Base-by-base conservation (phyloP, 2,113 vertebrate genomes). In the Suncus etruscus region DNA sequence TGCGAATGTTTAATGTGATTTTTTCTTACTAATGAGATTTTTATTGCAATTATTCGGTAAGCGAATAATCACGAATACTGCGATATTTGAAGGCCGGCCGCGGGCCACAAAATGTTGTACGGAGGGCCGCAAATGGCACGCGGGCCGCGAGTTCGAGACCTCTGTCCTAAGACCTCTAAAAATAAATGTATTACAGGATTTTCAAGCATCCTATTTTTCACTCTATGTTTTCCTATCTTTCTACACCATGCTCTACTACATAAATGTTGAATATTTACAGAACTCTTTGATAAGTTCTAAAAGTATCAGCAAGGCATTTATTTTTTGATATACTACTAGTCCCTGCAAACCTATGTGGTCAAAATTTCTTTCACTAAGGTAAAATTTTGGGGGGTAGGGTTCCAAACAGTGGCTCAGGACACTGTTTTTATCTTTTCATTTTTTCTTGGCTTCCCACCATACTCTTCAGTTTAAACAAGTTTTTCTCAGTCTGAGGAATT, bases 281-380 rank as follows among this genome's bases (percentile, higher is more conserved):
- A 87, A 20, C 3, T 83, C 3, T 87, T 91, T 77, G 27, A 24
- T 78, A 58, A 75, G 18, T 75, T 83, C 29, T 80, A 68, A 32
- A 91, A 88, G 29, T 91, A 87, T 68, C 92, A 87, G 8, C 24
- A 47, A 50, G 4, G 1, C 45, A 50, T 69, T 91, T 96, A 50
- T 76, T 76, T n/a, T 61, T 79, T 80, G 20, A 29, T 51, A 22
- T 75, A n/a, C 8, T 75, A 61, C 20, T 70, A 68, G 14, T 3
- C 39, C 1, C 11, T 83, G 14, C 6, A 79, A 77, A 87, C 73
- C 16, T 63, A 63, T 15, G 77, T 69, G 15, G 12, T 76, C 27
- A 91, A 91, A 86, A 58, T 48, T 89, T 88, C 16, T 70, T 91
- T 83, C n/a, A 5, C 27, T 69, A 83, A 95, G 85, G 24, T 18